Conservation (phyloP, 2,888 invertebrate species). For the Coremacera marginata region DNA sequence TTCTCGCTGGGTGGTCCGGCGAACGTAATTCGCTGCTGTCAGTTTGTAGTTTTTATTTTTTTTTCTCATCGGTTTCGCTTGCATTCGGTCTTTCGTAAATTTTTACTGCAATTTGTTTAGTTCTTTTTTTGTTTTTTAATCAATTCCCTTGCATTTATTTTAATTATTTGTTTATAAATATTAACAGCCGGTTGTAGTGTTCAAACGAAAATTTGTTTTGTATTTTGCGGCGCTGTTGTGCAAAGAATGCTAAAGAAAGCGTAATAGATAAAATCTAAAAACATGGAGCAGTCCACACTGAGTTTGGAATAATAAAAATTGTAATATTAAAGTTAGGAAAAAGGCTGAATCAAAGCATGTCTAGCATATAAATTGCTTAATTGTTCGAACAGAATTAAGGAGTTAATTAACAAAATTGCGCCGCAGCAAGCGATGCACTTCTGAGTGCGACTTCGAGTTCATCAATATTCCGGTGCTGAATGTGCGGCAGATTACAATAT, state of each 20-base stretch:
- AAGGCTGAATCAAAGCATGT: background rate
- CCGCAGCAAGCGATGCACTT: background rate
- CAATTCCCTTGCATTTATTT: background rate
- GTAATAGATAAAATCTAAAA: background rate
- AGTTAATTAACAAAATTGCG: background rate
- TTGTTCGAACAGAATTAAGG: background rate
- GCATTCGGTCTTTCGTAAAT: background rate
- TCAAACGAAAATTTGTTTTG: too few relatives aligned
- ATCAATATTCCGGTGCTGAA: background rate
- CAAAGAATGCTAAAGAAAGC: too few relatives aligned
- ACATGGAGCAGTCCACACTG: too few relatives aligned
- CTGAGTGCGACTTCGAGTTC: background rate
- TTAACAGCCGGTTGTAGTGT: background rate
- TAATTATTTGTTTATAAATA: constrained; percentile 18
- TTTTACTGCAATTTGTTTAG: background rate
- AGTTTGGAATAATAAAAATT: too few relatives aligned
- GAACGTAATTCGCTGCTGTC: too few relatives aligned
- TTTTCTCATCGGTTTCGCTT: background rate
- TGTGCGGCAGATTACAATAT: background rate
- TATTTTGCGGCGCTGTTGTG: too few relatives aligned
- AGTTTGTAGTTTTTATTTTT: too few relatives aligned
- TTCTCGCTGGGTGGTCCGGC: too few relatives aligned
- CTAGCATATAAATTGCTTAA: constrained; percentile 7
- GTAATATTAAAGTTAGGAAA: background rate
- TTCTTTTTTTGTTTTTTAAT: background rate